Percentiles rank a stretch among this genome's conserved stretches.
Conservation (phyloP, 2,797 vertebrate genomes). For the Hyperoplus lanceolatus region DNA sequence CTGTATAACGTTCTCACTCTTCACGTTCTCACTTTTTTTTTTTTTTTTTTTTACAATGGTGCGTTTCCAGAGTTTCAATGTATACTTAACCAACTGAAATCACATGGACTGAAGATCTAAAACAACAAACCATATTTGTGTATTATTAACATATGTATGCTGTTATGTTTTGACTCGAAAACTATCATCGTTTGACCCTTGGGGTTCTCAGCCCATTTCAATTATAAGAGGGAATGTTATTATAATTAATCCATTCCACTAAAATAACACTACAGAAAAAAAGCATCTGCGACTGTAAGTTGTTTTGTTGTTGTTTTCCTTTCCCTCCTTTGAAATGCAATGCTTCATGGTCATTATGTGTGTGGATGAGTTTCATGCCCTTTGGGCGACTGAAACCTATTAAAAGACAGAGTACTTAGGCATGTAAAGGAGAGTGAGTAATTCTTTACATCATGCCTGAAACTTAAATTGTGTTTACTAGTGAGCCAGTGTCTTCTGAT, state of each 20-base stretch:
- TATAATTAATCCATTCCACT: slow-evolving; percentile 21
- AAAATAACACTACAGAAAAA: slow-evolving; percentile 20
- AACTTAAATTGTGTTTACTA: slow-evolving; percentile 56
- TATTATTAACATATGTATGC: not conserved
- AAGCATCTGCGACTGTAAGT: not conserved
- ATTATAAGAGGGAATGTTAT: not conserved
- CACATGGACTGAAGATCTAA: not conserved
- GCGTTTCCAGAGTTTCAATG: slow-evolving; percentile 8
- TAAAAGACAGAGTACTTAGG: slow-evolving; percentile 58
- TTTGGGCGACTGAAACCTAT: slow-evolving; percentile 48
- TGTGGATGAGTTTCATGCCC: slow-evolving; percentile 41
- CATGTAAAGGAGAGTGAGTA: slow-evolving; percentile 34
- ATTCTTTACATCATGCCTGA: slow-evolving; percentile 48
- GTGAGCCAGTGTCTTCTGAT: slow-evolving; percentile 59
- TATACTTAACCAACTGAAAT: slow-evolving; percentile 15
- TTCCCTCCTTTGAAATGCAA: slow-evolving; percentile 49
- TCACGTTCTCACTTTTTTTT: too few relatives aligned
- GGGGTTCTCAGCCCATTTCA: not conserved
- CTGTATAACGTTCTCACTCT: slow-evolving; percentile 21
- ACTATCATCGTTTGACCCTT: slow-evolving; percentile 1
- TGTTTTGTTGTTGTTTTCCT: slow-evolving; percentile 13
- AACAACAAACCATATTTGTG: slow-evolving; percentile 13
- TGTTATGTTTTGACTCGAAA: not conserved
- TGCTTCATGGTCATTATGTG: slow-evolving; percentile 47
- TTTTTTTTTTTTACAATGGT: not conserved